Percentiles rank a stretch among this genome's conserved stretches.
Conservation (phyloP, 1,140 invertebrate genomes). For the Zaprionus africanus region DNA sequence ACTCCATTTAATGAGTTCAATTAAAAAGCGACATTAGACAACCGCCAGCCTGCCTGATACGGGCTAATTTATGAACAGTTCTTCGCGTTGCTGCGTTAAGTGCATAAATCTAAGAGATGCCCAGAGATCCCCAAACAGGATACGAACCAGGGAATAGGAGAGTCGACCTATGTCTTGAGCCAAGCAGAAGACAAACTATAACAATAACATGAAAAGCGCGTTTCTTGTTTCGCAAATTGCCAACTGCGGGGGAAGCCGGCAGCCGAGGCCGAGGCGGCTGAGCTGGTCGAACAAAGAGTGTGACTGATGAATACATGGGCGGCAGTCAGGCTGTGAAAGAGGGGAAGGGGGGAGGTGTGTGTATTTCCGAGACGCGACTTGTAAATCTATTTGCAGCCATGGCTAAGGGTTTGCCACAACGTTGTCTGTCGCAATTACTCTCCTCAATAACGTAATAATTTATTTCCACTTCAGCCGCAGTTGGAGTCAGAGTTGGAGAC, state of each 20-base stretch:
- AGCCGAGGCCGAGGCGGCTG: slow-evolving; percentile 20
- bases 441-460: slow-evolving; percentile 71
- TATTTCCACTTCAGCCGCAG: slow-evolving; percentile 59
- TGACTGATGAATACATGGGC: slow-evolving; percentile 64
- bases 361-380: slow-evolving; percentile 35
- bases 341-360: slow-evolving; percentile 5
- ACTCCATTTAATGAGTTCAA: slow-evolving; percentile 26
- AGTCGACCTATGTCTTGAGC: background rate
- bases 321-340: slow-evolving; percentile 35
- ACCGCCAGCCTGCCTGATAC: slow-evolving; percentile 7
- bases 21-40: slow-evolving; percentile 26
- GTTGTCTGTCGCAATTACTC: slow-evolving; percentile 71
- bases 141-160: too few species aligned
- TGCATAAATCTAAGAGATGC: slow-evolving; percentile 8
- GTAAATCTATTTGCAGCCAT: slow-evolving; percentile 63
- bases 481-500: slow-evolving; percentile 21
- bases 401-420: slow-evolving; percentile 58
- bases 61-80: slow-evolving; percentile 12
- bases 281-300: slow-evolving; percentile 54
- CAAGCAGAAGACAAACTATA: slow-evolving; percentile 14
- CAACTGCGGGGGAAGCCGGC: slow-evolving; percentile 49
- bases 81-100: slow-evolving; percentile 4
- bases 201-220: slow-evolving; percentile 52
- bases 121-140: background rate
- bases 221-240: slow-evolving; percentile 55